Percentiles rank a stretch among this genome's conserved stretches.
These are phyloP conservation scores for Arge pagana DNA, from an alignment of 2,888 invertebrate genomes.

Conservation along the genomic window DNA sequence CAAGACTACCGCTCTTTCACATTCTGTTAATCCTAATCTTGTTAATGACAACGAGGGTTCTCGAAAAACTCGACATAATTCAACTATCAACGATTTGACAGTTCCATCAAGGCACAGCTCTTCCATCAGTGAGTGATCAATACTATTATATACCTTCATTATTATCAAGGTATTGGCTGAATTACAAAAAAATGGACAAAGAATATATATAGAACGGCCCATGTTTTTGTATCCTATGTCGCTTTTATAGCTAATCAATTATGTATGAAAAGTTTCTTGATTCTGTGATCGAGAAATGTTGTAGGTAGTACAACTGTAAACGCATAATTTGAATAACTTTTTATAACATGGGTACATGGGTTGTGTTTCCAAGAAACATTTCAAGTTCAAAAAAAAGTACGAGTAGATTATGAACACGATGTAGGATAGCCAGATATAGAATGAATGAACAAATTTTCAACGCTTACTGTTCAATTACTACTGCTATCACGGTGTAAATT, in stretches of 20 bases:
- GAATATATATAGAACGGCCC: constrained; percentile 1
- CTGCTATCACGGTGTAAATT: too few relatives aligned
- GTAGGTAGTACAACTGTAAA: constrained; percentile 5
- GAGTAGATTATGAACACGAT: constrained; percentile 17
- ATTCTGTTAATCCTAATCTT: constrained; percentile 73
- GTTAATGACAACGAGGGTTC: constrained; percentile 74
- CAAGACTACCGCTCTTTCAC: constrained; percentile 86
- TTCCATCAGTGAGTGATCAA: constrained; percentile 63
- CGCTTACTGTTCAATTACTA: too few relatives aligned
- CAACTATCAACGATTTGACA: constrained; percentile 66
- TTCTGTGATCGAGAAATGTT: not conserved
- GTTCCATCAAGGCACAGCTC: constrained; percentile 63
- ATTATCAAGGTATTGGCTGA: constrained; percentile 7
- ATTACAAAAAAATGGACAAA: not conserved
- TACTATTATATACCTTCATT: constrained; percentile 25
- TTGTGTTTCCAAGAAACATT: constrained; percentile 14
- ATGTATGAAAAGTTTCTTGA: not conserved
- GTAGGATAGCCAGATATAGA: constrained; percentile 12
- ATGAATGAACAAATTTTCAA: too few relatives aligned
- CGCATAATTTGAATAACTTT: constrained; percentile 10
- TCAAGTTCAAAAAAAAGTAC: constrained; percentile 8
- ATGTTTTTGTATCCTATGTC: constrained; percentile 15
- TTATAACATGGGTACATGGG: constrained; percentile 12
- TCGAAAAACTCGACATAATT: constrained; percentile 82
- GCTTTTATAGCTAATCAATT: constrained; percentile 18